These are phyloP conservation scores for Cardiocondyla obscurior DNA, from an alignment of 1,140 invertebrate genomes.

Conservation along the genomic window DNA sequence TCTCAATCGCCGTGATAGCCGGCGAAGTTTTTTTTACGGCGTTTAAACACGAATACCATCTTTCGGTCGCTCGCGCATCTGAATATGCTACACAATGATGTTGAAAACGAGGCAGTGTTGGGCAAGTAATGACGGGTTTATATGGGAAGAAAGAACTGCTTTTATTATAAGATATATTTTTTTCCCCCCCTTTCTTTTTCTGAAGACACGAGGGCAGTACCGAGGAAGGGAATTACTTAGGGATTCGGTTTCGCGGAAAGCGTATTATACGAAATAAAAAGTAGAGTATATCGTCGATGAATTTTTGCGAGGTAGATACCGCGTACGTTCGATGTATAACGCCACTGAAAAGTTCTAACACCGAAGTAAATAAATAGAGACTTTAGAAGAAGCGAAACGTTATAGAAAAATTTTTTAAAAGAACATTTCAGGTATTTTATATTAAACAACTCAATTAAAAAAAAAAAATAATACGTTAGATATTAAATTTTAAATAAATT, in stretches of 20 bases:
- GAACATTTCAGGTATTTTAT: too few species aligned
- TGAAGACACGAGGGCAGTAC: background rate
- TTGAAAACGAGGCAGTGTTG: conserved; percentile 13
- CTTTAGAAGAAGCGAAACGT: too few species aligned
- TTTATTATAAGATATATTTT: conserved; percentile 22
- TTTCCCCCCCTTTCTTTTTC: too few species aligned
- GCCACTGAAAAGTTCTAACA: background rate
- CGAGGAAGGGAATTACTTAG: background rate
- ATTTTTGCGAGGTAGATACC: background rate
- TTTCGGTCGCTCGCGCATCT: conserved; percentile 7
- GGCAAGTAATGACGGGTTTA: conserved; percentile 33
- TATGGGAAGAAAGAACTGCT: conserved; percentile 32
- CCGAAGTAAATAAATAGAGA: too few species aligned
- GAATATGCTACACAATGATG: conserved; percentile 12
- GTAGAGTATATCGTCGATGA: background rate
- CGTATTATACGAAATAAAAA: conserved; percentile 19
- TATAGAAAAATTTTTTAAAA: too few species aligned
- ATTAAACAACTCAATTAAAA: too few species aligned
- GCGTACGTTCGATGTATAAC: background rate
- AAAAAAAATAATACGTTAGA: too few species aligned
- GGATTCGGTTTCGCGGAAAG: conserved; percentile 32
- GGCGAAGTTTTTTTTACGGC: conserved; percentile 36
- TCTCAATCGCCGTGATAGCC: background rate
- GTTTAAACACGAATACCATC: conserved; percentile 14
- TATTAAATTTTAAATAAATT: too few species aligned